phyloP scores from a whole-genome alignment of 1,140 invertebrate species.

The Caenorhabditis brenneri region DNA sequence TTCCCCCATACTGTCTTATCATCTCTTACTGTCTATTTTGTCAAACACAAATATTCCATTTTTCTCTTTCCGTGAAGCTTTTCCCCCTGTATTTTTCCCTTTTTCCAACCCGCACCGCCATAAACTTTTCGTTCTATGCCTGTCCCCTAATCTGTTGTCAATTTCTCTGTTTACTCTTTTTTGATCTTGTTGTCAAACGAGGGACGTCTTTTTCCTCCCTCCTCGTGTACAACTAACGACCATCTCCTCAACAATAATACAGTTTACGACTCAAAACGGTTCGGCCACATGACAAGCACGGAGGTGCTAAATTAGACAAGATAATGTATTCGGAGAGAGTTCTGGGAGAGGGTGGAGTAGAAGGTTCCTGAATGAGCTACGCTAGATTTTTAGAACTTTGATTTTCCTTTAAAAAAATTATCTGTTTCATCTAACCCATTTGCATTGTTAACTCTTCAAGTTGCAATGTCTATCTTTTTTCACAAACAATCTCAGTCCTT shows the following conservation, averaged over 20 bases:
- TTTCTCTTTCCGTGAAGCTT: slow-evolving; percentile 24
- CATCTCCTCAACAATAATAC: slow-evolving; percentile 4
- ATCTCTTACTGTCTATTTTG: background rate
- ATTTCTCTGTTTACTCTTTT: slow-evolving; percentile 40
- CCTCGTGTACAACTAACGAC: slow-evolving; percentile 14
- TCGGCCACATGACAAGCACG: too few species aligned
- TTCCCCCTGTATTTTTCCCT: background rate
- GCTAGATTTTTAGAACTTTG: too few species aligned
- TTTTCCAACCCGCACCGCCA: background rate
- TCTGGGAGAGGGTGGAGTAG: too few species aligned
- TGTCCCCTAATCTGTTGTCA: slow-evolving; percentile 26
- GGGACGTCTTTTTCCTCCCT: background rate
- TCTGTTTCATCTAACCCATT: too few species aligned
- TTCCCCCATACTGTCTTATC: background rate
- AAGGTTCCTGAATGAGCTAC: too few species aligned
- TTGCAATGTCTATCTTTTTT: too few species aligned
- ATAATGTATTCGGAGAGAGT: too few species aligned
- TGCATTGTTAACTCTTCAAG: too few species aligned
- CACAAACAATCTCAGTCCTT: too few species aligned
- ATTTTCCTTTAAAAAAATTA: too few species aligned
- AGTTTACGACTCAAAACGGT: slow-evolving; percentile 42
- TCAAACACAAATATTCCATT: background rate
- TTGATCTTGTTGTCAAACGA: slow-evolving; percentile 40
- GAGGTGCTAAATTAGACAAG: too few species aligned
- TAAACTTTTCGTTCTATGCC: background rate